These are phyloP conservation scores for Polyploca ridens DNA, from an alignment of 2,888 invertebrate genomes.

Conservation along the genomic window DNA sequence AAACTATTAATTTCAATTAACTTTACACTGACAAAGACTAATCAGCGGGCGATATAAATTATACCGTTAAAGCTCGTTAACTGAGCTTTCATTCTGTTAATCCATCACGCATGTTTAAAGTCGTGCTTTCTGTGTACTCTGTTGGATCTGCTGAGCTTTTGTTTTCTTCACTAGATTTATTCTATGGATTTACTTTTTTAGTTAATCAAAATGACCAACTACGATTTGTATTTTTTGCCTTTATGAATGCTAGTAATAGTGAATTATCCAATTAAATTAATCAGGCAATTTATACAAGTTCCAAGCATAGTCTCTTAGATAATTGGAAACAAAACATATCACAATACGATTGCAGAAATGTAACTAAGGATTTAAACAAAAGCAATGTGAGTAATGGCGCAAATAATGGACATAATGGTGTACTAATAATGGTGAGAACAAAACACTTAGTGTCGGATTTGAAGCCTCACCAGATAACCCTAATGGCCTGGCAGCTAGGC, in stretches of 20 bases:
- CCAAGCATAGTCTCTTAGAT: background rate
- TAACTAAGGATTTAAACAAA: background rate
- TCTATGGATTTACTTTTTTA: background rate
- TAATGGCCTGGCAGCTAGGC: conserved; percentile 2
- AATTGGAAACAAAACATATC: background rate
- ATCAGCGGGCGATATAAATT: conserved; percentile 7
- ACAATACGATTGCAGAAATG: background rate
- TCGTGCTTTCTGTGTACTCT: conserved; percentile 7
- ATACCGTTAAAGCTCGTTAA: conserved; percentile 8
- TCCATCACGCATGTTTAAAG: conserved; percentile 5
- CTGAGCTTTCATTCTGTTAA: conserved; percentile 6
- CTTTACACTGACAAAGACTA: conserved; percentile 6
- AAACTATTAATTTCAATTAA: conserved; percentile 6
- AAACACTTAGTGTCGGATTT: conserved; percentile 5
- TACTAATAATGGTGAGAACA: conserved; percentile 6
- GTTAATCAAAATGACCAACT: background rate
- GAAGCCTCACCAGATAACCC: conserved; percentile 9
- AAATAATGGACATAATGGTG: conserved; percentile 4
- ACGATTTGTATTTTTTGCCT: background rate
- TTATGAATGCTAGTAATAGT: no score
- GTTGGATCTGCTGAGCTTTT: conserved; percentile 4
- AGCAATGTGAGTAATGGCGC: background rate
- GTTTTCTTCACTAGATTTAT: conserved; percentile 5
- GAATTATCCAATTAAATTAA: no score
- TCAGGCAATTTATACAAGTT: background rate